Conservation (phyloP, 2,888 invertebrate species). For the Noctua fimbriata region DNA sequence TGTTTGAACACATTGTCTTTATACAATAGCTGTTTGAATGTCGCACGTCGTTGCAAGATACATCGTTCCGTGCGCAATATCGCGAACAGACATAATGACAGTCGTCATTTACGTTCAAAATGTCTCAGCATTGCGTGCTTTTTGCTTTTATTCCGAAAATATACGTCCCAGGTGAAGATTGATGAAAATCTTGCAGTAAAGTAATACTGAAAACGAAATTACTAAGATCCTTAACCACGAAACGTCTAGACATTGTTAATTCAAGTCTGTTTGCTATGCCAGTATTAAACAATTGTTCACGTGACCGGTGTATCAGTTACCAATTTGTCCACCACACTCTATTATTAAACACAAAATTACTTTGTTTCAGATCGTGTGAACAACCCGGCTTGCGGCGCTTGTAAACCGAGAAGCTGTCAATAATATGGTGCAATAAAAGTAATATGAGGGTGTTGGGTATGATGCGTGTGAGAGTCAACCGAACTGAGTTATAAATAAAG, state of each 20-base stretch:
- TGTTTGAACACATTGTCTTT: slow-evolving; percentile 36
- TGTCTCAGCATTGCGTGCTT: slow-evolving; percentile 2
- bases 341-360: slow-evolving; percentile 80
- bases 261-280: slow-evolving; percentile 49
- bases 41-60: slow-evolving; percentile 40
- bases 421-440: slow-evolving; percentile 68
- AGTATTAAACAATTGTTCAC: slow-evolving; percentile 56
- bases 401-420: slow-evolving; percentile 64
- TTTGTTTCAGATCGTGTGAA: slow-evolving; percentile 86
- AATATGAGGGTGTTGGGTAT: slow-evolving; percentile 66
- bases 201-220: neutral
- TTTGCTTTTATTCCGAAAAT: slow-evolving; percentile 17
- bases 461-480: slow-evolving; percentile 62
- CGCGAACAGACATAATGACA: slow-evolving; percentile 33
- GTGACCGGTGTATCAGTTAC: slow-evolving; percentile 69
- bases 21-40: slow-evolving; percentile 46
- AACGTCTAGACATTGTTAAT: slow-evolving; percentile 58
- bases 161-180: slow-evolving; percentile 4
- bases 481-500: slow-evolving; percentile 62
- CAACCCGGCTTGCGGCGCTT: slow-evolving; percentile 78
- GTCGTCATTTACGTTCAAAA: slow-evolving; percentile 24
- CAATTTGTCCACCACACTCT: slow-evolving; percentile 73
- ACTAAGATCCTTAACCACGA: slow-evolving; percentile 19
- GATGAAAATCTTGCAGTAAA: slow-evolving; percentile 7
- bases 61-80: slow-evolving; percentile 20